A percentile compares a stretch with the other conserved stretches of the same genome.
phyloP scores from a whole-genome alignment of 2,797 vertebrate genomes.

The Cryptoblepharus egeriae region DNA sequence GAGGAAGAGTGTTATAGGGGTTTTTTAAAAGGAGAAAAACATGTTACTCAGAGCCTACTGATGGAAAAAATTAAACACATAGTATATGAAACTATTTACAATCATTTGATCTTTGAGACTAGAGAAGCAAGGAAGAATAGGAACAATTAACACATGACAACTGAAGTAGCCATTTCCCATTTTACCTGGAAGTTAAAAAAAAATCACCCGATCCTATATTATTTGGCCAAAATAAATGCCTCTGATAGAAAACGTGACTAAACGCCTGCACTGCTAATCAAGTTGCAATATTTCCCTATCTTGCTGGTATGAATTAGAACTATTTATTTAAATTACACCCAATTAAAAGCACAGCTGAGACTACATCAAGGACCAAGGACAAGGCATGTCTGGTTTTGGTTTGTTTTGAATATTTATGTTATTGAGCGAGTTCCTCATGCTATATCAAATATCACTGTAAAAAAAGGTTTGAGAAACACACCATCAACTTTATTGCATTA shows the following conservation, averaged over 20 bases:
- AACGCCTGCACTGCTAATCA: no score
- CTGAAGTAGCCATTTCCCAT: not conserved
- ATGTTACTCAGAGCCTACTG: not conserved
- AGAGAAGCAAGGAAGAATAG: not conserved
- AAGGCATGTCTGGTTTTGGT: accelerated
- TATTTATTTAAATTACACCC: slow-evolving; percentile 4
- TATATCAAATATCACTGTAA: slow-evolving; percentile 47
- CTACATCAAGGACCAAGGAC: accelerated
- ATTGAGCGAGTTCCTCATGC: slow-evolving; percentile 4
- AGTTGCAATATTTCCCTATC: not conserved
- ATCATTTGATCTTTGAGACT: not conserved
- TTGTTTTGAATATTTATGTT: not conserved
- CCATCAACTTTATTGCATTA: slow-evolving; percentile 66
- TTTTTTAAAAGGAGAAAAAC: no score
- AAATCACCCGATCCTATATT: no score
- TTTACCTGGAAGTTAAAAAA: not conserved
- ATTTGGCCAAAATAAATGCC: not conserved
- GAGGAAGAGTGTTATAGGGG: no score
- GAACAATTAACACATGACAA: no score
- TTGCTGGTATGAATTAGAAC: not conserved
- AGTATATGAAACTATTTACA: not conserved
- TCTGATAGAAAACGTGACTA: not conserved
- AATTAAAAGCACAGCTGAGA: not conserved
- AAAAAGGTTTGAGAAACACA: slow-evolving; percentile 68
- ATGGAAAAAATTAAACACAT: not conserved